Evolutionary conservation across 2,797 vertebrate genomes (phyloP), one percentile per base, ranked within the genome.

Genomic region (Linurgus olivaceus): DNA sequence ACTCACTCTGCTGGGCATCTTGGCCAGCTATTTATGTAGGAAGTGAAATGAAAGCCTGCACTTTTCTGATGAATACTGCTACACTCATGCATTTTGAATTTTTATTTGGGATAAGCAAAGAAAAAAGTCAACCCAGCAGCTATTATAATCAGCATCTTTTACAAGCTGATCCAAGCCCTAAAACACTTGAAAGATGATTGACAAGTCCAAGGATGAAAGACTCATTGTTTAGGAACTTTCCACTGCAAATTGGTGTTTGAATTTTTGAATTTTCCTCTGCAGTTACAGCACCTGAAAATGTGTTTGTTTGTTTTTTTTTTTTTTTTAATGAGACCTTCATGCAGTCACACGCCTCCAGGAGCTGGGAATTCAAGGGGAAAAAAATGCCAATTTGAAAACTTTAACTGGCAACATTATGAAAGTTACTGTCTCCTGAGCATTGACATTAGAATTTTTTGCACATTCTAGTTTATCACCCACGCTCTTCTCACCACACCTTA

Each of bases 401-500:
- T 86, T 35, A 72, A 55, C 44, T 86, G 72, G 35, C 78, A 72
- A 51, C 38, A 77, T 44, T 25, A 31, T 37, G 20, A 44, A 87
- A 82, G 45, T 29, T 50, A 19, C 55, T 77, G 57, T 88, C 89
- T 80, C 84, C 75, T n/a, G 54, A 77, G 54, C 44, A 89, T 29
- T 83, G 51, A 90, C 33, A 23, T 70, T 17, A 62, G 25, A 42
- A 31, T 55, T 92, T 93, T 74, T 44, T 67, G 42, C 54, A 91
- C 47, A 58, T 91, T 88, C 42, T 52, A 50, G 19, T 77, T 80
- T 38, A 88, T 78, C 91, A 77, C 94, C 91, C 88, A 93, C 57
- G 11, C 29, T 2, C 94, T 97, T 96, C 95, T 87, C 91, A 91
- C 91, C 94, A 93, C 92, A 96, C 92, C 93, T 96, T 85, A 87